Evolutionary conservation across 2,797 vertebrate genomes (phyloP).

Genomic region (Hozukius guyotensis): DNA sequence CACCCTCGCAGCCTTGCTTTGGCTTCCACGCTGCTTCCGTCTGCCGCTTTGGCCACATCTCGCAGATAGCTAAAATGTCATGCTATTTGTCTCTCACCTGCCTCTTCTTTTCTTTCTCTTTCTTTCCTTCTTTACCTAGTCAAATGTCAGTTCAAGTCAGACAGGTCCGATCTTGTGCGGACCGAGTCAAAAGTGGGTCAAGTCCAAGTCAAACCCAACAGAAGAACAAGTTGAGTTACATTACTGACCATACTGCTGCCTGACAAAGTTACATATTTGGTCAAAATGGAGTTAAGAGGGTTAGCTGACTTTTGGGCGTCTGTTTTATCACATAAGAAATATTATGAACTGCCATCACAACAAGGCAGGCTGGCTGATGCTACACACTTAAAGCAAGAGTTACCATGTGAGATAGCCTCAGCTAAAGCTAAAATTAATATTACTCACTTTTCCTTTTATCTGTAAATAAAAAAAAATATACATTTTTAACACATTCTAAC

Average conservation of each 20-base stretch:
- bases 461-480: background rate
- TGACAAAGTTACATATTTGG: background rate
- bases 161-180: background rate
- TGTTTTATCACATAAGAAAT: no score
- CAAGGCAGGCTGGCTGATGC: background rate
- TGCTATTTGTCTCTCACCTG: conserved; percentile 2
- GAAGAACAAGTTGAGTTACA: background rate
- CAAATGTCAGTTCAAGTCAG: background rate
- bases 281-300: background rate
- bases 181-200: background rate
- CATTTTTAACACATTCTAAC: no score
- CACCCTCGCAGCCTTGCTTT: conserved; percentile 21
- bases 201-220: background rate
- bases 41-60: conserved; percentile 25
- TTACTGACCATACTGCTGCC: background rate
- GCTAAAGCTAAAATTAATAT: background rate
- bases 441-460: background rate
- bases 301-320: no score
- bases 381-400: background rate
- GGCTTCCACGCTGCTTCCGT: conserved; percentile 15
- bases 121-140: background rate
- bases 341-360: background rate
- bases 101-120: background rate
- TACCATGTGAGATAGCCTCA: background rate
- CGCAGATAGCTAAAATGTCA: conserved; percentile 13